Evolutionary conservation across 92 coral and sea anemone species (phyloP).

Genomic region (Zoanthus solanderi): DNA sequence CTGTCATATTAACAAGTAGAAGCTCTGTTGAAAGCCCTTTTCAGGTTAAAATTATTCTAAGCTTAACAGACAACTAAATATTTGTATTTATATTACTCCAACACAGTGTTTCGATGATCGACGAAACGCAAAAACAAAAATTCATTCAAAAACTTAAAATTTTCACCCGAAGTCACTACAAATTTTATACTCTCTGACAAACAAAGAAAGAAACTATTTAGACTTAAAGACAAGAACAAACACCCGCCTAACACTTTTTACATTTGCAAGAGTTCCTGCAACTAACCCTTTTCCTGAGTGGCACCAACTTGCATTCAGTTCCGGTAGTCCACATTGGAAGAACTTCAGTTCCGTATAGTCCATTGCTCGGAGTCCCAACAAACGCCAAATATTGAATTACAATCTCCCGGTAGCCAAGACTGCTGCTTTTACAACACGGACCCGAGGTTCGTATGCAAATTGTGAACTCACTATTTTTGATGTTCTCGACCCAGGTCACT

Average conservation of each 20-base stretch:
- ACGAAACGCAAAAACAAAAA: too few species aligned
- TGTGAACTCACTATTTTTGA: slow-evolving; percentile 53
- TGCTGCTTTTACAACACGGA: slow-evolving; percentile 56
- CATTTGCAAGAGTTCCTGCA: too few species aligned
- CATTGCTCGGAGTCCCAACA: slow-evolving; percentile 53
- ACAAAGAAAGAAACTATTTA: neutral
- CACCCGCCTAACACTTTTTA: too few species aligned
- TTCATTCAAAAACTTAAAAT: too few species aligned
- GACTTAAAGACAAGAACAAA: slow-evolving; percentile 5
- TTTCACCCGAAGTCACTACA: too few species aligned
- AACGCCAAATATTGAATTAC: slow-evolving; percentile 69
- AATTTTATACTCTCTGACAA: too few species aligned
- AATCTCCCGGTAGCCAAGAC: slow-evolving; percentile 61
- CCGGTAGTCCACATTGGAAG: slow-evolving; percentile 65
- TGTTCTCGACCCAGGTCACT: slow-evolving; percentile 80
- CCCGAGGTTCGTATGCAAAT: slow-evolving; percentile 74
- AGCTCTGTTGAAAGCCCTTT: too few species aligned
- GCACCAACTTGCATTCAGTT: slow-evolving; percentile 54
- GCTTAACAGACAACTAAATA: too few species aligned
- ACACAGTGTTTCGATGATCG: too few species aligned
- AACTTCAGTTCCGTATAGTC: slow-evolving; percentile 4
- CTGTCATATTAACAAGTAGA: too few species aligned
- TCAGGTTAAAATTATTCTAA: too few species aligned
- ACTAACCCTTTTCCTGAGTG: slow-evolving; percentile 62
- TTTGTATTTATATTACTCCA: too few species aligned